Conservation (phyloP, 2,797 vertebrate genomes). For the Ispidina lecontei region DNA sequence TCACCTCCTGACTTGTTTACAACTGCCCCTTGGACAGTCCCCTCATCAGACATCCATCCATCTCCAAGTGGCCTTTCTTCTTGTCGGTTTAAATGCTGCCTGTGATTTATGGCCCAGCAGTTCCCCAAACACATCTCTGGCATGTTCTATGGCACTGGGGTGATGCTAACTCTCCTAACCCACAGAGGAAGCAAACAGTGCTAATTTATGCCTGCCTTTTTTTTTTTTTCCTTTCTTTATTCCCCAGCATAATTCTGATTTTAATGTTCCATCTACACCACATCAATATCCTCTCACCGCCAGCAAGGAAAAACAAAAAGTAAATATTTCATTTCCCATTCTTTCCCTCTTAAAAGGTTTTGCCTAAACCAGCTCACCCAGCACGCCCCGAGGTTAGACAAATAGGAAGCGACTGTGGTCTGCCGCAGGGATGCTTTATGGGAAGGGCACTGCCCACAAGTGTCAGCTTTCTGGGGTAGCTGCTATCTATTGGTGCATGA, state of each 20-base stretch:
- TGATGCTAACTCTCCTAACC: neutral
- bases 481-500: slow-evolving; percentile 46
- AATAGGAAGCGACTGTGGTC: slow-evolving; percentile 32
- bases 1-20: neutral
- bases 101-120: slow-evolving; percentile 42
- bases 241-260: slow-evolving; percentile 52
- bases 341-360: neutral
- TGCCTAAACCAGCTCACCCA: neutral
- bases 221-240: neutral
- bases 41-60: slow-evolving; percentile 27
- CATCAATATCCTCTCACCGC: slow-evolving; percentile 27
- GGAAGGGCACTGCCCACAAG: slow-evolving; percentile 13
- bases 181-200: slow-evolving; percentile 4
- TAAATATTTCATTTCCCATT: slow-evolving; percentile 40
- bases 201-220: slow-evolving; percentile 15
- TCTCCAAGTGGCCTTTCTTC: slow-evolving; percentile 45
- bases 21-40: neutral
- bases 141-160: neutral
- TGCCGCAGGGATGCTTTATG: slow-evolving; percentile 9
- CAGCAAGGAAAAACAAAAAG: slow-evolving; percentile 5
- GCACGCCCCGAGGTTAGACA: slow-evolving; percentile 19
- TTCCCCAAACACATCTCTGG: neutral
- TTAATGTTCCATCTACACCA: slow-evolving; percentile 34
- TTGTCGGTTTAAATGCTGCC: slow-evolving; percentile 9
- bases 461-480: slow-evolving; percentile 23